A percentile compares a stretch with the other conserved stretches of the same genome.
These are phyloP conservation scores for Cynopterus brachyotis DNA, from an alignment of 2,113 vertebrate species.

Conservation along the genomic window DNA sequence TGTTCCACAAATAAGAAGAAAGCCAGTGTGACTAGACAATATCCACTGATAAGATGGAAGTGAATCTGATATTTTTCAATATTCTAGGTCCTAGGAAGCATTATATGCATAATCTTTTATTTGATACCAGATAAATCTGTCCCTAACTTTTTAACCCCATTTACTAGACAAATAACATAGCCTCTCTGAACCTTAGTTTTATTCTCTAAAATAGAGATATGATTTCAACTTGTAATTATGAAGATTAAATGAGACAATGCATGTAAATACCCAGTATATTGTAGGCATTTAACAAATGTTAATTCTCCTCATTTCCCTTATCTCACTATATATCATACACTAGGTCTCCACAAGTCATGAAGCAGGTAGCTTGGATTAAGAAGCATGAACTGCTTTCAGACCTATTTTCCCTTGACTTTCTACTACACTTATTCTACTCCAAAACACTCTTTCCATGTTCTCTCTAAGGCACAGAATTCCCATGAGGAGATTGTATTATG, in stretches of 20 bases:
- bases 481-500: neutral
- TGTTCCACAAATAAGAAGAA: neutral
- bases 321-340: neutral
- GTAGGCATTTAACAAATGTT: neutral
- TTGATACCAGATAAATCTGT: neutral
- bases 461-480: neutral
- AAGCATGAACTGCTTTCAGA: neutral
- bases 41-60: neutral
- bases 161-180: neutral
- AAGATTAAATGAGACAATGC: neutral
- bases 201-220: neutral
- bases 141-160: neutral
- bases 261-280: neutral
- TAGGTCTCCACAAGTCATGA: neutral
- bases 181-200: neutral
- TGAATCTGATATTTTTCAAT: neutral
- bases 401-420: neutral
- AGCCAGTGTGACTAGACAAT: too few species aligned
- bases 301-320: neutral
- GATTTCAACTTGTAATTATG: neutral
- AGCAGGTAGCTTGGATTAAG: neutral
- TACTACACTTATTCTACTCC: neutral
- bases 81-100: neutral
- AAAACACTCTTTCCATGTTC: neutral
- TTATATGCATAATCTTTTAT: neutral